A percentile compares a stretch with the other conserved stretches of the same genome.
Conservation (phyloP, 92 coral and sea anemone species). For the Porites evermanni region DNA sequence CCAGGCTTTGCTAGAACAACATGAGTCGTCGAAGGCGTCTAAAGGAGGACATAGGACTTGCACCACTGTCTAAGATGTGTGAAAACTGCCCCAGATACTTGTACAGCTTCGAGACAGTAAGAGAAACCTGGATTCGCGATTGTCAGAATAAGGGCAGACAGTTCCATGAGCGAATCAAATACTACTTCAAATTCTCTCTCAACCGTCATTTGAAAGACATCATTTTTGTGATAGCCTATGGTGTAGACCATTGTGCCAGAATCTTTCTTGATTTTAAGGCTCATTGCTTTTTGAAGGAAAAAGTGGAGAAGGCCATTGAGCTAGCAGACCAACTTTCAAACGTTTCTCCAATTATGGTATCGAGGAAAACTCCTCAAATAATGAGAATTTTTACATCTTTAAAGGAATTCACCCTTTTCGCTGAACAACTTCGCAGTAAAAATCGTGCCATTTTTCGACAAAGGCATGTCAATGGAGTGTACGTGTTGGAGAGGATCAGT, state of each 20-base stretch:
- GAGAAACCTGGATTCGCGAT: slow-evolving; percentile 31
- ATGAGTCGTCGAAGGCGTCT: slow-evolving; percentile 1
- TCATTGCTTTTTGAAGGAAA: slow-evolving; percentile 23
- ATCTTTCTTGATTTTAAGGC: slow-evolving; percentile 34
- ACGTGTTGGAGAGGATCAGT: slow-evolving; percentile 13
- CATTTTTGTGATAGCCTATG: slow-evolving; percentile 38
- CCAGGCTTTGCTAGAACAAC: background rate
- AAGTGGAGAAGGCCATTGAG: slow-evolving; percentile 35
- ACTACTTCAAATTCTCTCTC: slow-evolving; percentile 12
- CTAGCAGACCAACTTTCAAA: background rate
- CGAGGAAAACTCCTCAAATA: slow-evolving; percentile 28
- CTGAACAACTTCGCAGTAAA: slow-evolving; percentile 29
- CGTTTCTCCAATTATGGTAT: slow-evolving; percentile 13
- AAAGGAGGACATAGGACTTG: background rate
- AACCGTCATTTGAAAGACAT: slow-evolving; percentile 37
- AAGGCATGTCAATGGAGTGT: slow-evolving; percentile 35
- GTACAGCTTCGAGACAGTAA: slow-evolving; percentile 34
- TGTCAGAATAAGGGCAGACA: slow-evolving; percentile 12
- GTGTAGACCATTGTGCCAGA: slow-evolving; percentile 31
- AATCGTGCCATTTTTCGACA: slow-evolving; percentile 34
- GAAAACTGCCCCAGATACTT: slow-evolving; percentile 27
- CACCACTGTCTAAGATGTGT: slow-evolving; percentile 18
- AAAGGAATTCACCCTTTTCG: slow-evolving; percentile 10
- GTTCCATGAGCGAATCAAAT: slow-evolving; percentile 13
- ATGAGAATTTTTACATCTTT: slow-evolving; percentile 34